A percentile compares a stretch with the other conserved stretches of the same genome.
These are phyloP conservation scores for Rhinella marina DNA, from an alignment of 2,797 vertebrate genomes.

Conservation along the genomic window DNA sequence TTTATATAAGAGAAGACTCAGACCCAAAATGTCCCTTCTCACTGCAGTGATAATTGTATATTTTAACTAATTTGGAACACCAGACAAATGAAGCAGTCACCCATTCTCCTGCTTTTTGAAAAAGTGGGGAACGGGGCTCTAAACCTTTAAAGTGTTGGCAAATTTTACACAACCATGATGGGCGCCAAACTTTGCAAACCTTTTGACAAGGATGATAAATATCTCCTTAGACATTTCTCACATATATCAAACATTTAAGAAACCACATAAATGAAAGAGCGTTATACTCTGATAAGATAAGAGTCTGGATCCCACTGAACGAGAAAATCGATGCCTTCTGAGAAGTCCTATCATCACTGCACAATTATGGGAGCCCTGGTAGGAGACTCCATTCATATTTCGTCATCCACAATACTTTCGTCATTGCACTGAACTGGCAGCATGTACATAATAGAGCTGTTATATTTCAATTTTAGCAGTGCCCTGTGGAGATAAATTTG, in stretches of 20 bases:
- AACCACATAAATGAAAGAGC: neutral
- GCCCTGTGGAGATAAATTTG: neutral
- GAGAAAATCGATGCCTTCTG: neutral
- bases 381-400: neutral
- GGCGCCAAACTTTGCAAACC: too few species aligned
- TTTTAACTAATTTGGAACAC: too few species aligned
- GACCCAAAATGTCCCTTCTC: too few species aligned
- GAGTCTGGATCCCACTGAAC: neutral
- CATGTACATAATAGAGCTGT: constrained; percentile 26
- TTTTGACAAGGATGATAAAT: too few species aligned
- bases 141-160: too few species aligned
- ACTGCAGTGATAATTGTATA: too few species aligned
- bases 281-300: neutral
- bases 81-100: too few species aligned
- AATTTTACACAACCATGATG: too few species aligned
- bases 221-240: too few species aligned
- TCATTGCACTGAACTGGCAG: neutral
- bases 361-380: neutral
- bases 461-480: neutral
- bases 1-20: too few species aligned
- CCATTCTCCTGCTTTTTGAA: too few species aligned
- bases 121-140: too few species aligned
- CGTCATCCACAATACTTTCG: neutral
- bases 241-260: neutral
- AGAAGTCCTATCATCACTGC: neutral